A percentile compares a stretch with the other conserved stretches of the same genome.
These are phyloP conservation scores for Brachionus rotundiformis DNA, from an alignment of 1,140 invertebrate genomes.

Conservation along the genomic window DNA sequence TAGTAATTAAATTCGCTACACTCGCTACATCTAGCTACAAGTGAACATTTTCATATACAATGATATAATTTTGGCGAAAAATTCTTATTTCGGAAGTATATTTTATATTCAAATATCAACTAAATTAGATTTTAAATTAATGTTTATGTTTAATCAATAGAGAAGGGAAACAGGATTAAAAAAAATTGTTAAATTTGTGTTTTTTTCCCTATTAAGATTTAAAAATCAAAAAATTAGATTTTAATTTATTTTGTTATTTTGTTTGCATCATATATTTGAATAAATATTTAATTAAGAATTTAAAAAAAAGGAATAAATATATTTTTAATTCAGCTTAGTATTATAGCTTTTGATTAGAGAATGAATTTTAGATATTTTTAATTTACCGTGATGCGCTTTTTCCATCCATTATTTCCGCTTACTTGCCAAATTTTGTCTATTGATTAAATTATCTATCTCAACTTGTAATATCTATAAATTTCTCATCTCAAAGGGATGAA, in stretches of 20 bases:
- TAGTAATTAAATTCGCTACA: no score
- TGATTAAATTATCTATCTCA: no score
- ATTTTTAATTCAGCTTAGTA: not conserved
- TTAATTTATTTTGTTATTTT: not conserved
- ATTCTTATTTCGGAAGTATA: not conserved
- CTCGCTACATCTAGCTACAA: no score
- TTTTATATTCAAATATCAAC: not conserved
- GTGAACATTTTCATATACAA: no score
- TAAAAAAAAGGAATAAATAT: not conserved
- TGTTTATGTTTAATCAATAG: not conserved
- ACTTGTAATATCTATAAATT: no score
- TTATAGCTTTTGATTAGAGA: not conserved
- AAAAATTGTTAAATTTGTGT: not conserved
- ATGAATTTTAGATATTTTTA: not conserved
- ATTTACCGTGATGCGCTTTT: not conserved
- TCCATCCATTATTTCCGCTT: not conserved
- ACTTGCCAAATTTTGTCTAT: not conserved
- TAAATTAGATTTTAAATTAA: not conserved
- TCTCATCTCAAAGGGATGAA: no score
- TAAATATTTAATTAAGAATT: constrained; percentile 13
- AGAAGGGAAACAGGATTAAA: not conserved
- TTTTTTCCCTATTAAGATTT: constrained; percentile 16
- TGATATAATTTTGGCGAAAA: not conserved
- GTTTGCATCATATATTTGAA: not conserved
- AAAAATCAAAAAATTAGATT: constrained; percentile 18